Conservation (phyloP, 2,113 vertebrate genomes). For the Melanerpes formicivorus region DNA sequence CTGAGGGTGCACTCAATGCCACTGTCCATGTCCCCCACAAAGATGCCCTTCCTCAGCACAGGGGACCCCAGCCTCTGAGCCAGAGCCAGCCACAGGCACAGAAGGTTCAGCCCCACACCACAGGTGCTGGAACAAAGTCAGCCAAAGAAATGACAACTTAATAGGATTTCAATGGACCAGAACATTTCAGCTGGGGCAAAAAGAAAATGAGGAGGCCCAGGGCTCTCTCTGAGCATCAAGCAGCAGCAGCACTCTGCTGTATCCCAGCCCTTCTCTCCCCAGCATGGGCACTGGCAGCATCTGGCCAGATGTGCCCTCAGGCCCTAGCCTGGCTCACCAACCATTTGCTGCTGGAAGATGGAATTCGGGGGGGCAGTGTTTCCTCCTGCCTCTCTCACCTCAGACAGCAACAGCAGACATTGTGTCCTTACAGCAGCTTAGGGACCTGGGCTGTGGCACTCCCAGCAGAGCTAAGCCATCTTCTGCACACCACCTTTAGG, state of each 20-base stretch:
- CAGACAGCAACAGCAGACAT: background rate
- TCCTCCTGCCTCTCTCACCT: background rate
- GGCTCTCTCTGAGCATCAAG: background rate
- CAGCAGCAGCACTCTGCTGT: background rate
- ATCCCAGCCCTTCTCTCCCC: background rate
- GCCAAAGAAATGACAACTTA: background rate
- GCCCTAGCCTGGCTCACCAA: background rate
- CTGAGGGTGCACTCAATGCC: too few relatives aligned
- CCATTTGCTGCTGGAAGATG: background rate
- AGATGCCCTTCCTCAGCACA: background rate
- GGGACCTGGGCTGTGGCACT: background rate
- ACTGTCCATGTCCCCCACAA: too few relatives aligned
- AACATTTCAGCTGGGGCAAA: background rate
- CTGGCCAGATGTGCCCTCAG: background rate
- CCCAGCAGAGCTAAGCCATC: background rate
- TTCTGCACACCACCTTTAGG: background rate
- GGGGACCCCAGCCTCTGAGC: background rate
- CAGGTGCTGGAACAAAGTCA: background rate
- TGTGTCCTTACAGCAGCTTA: rapidly evolving
- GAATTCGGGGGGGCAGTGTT: background rate
- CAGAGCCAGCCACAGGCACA: background rate
- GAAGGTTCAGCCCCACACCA: background rate
- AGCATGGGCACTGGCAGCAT: rapidly evolving
- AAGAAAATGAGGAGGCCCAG: background rate
- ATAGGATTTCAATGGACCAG: background rate